Percentiles rank a stretch among this genome's conserved stretches.
phyloP scores from a whole-genome alignment of 2,113 vertebrate species.

The Ellobius talpinus region DNA sequence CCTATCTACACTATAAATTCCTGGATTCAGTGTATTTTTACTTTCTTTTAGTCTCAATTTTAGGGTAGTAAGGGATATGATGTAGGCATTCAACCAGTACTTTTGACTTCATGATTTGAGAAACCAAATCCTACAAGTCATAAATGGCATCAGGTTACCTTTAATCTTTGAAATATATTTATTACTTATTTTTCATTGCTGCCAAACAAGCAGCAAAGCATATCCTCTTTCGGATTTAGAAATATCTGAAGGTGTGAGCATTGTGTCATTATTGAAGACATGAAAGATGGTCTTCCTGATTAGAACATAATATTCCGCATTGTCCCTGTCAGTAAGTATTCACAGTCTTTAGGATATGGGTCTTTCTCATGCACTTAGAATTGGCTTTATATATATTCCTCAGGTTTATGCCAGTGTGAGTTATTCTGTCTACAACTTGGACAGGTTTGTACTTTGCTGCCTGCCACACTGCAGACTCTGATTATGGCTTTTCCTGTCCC shows the following conservation, averaged over 20 bases:
- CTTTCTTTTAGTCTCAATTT: not conserved
- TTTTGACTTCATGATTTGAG: not conserved
- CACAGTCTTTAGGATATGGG: not conserved
- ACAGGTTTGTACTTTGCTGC: not conserved
- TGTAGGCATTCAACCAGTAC: not conserved
- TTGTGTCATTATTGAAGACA: not conserved
- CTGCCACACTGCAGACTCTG: not conserved
- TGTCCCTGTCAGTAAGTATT: not conserved
- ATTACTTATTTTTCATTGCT: not conserved
- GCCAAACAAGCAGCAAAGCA: not conserved
- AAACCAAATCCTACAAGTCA: not conserved
- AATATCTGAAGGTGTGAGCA: not conserved
- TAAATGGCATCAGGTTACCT: not conserved
- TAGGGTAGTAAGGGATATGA: not conserved
- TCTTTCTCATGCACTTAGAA: not conserved
- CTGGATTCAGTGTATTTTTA: not conserved
- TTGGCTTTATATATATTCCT: not conserved
- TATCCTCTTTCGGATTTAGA: not conserved
- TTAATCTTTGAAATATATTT: not conserved
- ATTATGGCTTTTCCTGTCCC: not conserved
- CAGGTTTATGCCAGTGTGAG: not conserved
- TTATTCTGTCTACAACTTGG: not conserved
- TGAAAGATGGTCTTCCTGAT: constrained; percentile 17
- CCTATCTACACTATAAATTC: not conserved
- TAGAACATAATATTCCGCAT: not conserved